Conservation (phyloP, 2,888 invertebrate genomes). For the Slavum lentiscoides region DNA sequence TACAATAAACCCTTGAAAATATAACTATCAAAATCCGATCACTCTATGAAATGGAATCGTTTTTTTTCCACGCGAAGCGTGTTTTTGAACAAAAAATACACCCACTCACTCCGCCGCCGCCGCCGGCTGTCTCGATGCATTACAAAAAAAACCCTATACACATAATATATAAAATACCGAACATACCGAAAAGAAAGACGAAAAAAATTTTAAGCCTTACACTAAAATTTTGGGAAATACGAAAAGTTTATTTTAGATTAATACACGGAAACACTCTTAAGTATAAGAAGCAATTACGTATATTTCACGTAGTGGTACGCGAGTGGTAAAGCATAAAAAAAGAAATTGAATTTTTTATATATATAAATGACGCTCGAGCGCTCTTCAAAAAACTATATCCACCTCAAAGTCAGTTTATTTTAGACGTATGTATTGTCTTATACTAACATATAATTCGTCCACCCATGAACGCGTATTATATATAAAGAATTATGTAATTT, state of each 20-base stretch:
- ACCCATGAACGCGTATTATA: neutral
- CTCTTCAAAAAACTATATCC: conserved; percentile 1
- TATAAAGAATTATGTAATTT: no score
- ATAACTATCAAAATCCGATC: no score
- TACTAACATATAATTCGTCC: conserved; percentile 6
- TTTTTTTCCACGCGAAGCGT: no score
- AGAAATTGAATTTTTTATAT: neutral
- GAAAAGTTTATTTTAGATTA: neutral
- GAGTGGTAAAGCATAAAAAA: neutral
- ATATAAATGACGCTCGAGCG: neutral
- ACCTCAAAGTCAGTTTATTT: conserved; percentile 1
- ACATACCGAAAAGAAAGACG: no score
- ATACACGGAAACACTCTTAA: neutral
- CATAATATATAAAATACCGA: no score
- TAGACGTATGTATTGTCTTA: neutral
- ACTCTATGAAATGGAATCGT: no score
- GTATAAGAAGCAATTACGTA: neutral
- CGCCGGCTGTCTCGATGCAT: no score
- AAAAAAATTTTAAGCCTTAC: no score
- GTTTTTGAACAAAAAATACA: no score
- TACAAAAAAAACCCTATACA: neutral
- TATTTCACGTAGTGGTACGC: no score
- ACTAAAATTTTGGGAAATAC: neutral
- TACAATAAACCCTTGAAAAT: no score
- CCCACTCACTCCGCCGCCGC: no score